Conservation (phyloP, 2,888 invertebrate species). For the Tetrapedia diversipes region DNA sequence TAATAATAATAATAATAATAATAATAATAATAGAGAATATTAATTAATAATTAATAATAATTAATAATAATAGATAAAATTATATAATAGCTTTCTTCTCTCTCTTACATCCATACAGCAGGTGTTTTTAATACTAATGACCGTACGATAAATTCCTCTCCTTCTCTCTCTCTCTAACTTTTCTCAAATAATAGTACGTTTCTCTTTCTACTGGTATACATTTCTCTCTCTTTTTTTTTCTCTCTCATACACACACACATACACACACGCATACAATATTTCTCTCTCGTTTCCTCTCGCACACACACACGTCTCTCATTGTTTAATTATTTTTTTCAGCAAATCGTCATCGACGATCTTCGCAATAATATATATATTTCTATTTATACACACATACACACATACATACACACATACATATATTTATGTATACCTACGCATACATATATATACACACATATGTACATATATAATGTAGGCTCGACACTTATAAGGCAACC, state of each 20-base stretch:
- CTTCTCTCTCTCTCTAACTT: constrained; percentile 59
- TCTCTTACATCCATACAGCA: constrained; percentile 78
- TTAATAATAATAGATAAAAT: constrained; percentile 80
- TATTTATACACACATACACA: constrained; percentile 54
- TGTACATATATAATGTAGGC: constrained; percentile 56
- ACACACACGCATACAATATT: not conserved
- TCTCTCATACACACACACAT: constrained; percentile 38
- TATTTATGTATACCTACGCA: constrained; percentile 49
- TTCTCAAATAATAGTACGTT: constrained; percentile 62
- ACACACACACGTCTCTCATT: not conserved
- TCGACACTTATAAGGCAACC: constrained; percentile 68
- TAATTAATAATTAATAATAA: constrained; percentile 76
- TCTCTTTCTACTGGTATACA: constrained; percentile 63
- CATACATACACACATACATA: constrained; percentile 43
- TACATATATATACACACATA: constrained; percentile 37
- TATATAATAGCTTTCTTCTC: constrained; percentile 80
- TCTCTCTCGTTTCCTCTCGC: not conserved
- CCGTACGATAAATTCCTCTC: constrained; percentile 71
- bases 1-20: constrained; percentile 76
- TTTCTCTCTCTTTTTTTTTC: constrained; percentile 6
- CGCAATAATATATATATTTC: constrained; percentile 52
- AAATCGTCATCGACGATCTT: constrained; percentile 53
- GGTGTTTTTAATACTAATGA: constrained; percentile 74
- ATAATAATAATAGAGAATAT: constrained; percentile 77
- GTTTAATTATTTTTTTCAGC: constrained; percentile 30